Conservation (phyloP, 2,113 vertebrate genomes). For the Chunga burmeisteri region DNA sequence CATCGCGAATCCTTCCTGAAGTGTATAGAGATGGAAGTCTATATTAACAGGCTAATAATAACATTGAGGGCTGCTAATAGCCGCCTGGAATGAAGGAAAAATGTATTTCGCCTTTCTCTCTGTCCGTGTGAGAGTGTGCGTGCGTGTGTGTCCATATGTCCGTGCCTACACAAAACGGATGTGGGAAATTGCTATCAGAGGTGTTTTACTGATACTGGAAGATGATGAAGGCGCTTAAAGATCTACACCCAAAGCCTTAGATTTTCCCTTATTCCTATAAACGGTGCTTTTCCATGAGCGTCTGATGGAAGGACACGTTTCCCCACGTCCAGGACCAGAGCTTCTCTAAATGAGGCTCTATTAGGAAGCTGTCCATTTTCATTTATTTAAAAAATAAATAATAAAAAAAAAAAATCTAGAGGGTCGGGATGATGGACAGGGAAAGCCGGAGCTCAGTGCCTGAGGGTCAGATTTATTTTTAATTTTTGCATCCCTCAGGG, state of each 20-base stretch:
- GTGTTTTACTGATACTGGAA: background rate
- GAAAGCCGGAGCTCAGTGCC: background rate
- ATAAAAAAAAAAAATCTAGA: background rate
- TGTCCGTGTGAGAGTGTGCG: background rate
- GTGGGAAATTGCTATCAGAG: background rate
- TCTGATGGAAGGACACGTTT: background rate
- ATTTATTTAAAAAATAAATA: background rate
- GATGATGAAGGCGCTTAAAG: background rate
- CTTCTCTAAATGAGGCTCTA: background rate
- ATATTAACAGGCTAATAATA: background rate
- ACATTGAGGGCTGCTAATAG: background rate
- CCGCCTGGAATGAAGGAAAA: background rate
- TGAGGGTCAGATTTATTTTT: background rate
- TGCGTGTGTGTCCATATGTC: background rate
- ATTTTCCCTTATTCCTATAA: background rate
- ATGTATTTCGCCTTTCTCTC: background rate
- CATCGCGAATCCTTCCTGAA: background rate
- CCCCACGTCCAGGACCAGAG: background rate
- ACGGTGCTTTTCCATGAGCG: background rate
- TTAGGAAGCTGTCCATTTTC: background rate
- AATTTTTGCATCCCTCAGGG: background rate
- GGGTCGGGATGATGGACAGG: background rate
- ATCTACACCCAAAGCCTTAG: background rate
- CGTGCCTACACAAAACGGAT: background rate
- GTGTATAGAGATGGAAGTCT: background rate